Conservation (phyloP, 2,888 invertebrate species). For the Ophion obscuratus region DNA sequence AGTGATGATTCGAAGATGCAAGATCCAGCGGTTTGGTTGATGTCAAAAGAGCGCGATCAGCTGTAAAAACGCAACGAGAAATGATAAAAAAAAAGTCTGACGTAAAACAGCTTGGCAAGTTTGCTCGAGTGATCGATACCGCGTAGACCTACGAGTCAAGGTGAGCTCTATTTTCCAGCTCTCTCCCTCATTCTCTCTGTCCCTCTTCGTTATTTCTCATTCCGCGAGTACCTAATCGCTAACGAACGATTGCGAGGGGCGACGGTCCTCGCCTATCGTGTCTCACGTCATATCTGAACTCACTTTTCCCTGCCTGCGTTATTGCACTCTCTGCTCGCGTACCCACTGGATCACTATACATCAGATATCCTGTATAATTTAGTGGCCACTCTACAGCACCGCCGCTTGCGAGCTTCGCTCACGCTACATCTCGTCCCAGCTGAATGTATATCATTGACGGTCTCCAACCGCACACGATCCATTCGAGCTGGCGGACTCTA, state of each 20-base stretch:
- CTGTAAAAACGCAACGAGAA: slow-evolving; percentile 28
- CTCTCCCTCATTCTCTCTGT: slow-evolving; percentile 19
- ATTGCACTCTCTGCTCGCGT: slow-evolving; percentile 16
- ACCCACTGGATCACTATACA: slow-evolving; percentile 19
- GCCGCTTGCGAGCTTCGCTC: slow-evolving; percentile 8
- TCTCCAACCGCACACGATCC: slow-evolving; percentile 27
- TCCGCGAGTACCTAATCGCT: slow-evolving; percentile 37
- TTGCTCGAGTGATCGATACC: slow-evolving; percentile 73
- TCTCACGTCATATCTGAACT: slow-evolving; percentile 24
- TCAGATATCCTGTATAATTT: slow-evolving; percentile 59
- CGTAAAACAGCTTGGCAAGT: slow-evolving; percentile 71
- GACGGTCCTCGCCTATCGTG: slow-evolving; percentile 33
- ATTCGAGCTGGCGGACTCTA: not conserved
- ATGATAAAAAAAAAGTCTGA: slow-evolving; percentile 33
- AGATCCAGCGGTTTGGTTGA: slow-evolving; percentile 11
- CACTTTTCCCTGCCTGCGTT: slow-evolving; percentile 4
- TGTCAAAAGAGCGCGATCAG: slow-evolving; percentile 19
- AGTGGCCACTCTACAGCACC: slow-evolving; percentile 27
- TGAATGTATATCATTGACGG: slow-evolving; percentile 1
- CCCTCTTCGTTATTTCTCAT: slow-evolving; percentile 15
- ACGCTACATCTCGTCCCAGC: slow-evolving; percentile 31
- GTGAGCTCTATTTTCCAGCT: slow-evolving; percentile 65
- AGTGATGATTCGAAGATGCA: not conserved
- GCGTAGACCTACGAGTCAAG: slow-evolving; percentile 74
- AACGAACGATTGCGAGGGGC: slow-evolving; percentile 39